Evolutionary conservation across 2,888 invertebrate genomes (phyloP).

Genomic region (Rhagonycha lutea): DNA sequence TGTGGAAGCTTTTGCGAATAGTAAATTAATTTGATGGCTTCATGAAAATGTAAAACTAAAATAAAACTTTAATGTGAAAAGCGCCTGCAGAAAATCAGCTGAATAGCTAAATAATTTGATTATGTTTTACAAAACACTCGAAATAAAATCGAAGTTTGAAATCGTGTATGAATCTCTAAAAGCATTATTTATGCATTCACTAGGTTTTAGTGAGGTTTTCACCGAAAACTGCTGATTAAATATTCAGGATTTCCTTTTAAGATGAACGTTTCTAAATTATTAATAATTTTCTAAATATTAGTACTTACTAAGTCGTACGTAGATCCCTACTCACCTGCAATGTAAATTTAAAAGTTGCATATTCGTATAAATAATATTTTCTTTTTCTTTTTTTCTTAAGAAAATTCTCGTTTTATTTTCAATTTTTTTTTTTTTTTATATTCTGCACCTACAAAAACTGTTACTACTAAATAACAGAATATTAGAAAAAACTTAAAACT

Average conservation of each 20-base stretch:
- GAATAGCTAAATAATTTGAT: slow-evolving; percentile 15
- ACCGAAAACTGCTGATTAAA: slow-evolving; percentile 29
- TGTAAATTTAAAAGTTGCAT: background rate
- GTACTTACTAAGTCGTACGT: background rate
- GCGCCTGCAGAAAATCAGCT: background rate
- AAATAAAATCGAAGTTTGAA: slow-evolving; percentile 25
- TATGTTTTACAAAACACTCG: slow-evolving; percentile 12
- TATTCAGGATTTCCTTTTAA: slow-evolving; percentile 24
- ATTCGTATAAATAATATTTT: background rate
- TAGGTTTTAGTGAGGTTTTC: slow-evolving; percentile 28
- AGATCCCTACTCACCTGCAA: background rate
- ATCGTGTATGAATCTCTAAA: slow-evolving; percentile 26
- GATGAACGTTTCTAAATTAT: slow-evolving; percentile 4
- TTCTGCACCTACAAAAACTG: no score
- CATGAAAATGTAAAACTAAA: background rate
- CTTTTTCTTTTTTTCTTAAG: background rate
- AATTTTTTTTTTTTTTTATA: background rate
- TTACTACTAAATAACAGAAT: no score
- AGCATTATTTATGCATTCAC: slow-evolving; percentile 36
- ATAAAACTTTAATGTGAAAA: background rate
- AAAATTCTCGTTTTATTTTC: background rate
- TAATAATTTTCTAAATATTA: slow-evolving; percentile 6
- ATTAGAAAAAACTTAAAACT: no score
- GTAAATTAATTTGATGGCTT: background rate
- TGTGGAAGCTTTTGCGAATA: no score